phyloP scores from a whole-genome alignment of 2,797 vertebrate genomes.

The Vespertilio murinus region DNA sequence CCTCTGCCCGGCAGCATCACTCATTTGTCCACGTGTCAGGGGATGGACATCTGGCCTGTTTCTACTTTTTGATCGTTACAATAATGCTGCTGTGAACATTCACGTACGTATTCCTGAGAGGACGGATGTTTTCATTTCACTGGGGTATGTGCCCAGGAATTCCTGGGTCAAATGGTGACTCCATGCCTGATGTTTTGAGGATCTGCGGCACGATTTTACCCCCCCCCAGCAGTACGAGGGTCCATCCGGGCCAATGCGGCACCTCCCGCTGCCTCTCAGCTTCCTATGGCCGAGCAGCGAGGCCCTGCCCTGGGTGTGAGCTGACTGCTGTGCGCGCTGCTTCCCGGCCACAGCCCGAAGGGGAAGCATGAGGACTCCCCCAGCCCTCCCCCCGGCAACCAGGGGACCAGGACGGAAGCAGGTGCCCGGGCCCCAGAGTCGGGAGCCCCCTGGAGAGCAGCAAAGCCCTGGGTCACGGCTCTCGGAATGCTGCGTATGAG shows the following conservation, averaged over 20 bases:
- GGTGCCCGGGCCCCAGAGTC: neutral
- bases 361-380: neutral
- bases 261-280: neutral
- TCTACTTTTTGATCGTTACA: neutral
- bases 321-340: neutral
- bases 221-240: rapidly evolving
- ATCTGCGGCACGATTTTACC: rapidly evolving
- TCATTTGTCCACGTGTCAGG: neutral
- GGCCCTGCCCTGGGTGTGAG: neutral
- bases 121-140: neutral
- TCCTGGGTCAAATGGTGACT: neutral
- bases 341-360: neutral
- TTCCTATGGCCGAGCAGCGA: neutral
- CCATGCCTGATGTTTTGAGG: too few relatives aligned
- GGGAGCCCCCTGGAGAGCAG: neutral
- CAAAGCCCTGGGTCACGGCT: neutral
- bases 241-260: neutral
- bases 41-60: neutral
- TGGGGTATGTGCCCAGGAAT: rapidly evolving
- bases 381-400: rapidly evolving
- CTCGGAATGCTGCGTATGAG: too few relatives aligned
- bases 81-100: neutral
- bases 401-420: neutral
- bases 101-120: neutral
- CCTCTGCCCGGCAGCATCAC: neutral